phyloP scores from a whole-genome alignment of 1,140 invertebrate species.

The Drosophila auraria region DNA sequence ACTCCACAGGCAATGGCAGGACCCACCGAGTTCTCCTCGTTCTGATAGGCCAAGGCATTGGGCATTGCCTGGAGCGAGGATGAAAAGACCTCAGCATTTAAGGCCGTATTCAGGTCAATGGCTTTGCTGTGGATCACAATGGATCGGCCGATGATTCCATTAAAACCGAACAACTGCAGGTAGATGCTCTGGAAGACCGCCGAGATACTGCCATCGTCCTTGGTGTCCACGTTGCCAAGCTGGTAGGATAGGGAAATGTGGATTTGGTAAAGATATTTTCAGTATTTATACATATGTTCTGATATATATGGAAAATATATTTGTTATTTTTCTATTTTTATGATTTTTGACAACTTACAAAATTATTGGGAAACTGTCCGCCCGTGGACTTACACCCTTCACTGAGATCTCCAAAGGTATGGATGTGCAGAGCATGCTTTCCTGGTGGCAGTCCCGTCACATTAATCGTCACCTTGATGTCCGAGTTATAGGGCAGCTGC shows the following conservation, averaged over 20 bases:
- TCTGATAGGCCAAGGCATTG: slow-evolving; percentile 75
- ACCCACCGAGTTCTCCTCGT: slow-evolving; percentile 81
- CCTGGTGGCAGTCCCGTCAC: slow-evolving; percentile 87
- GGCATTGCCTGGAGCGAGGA: slow-evolving; percentile 63
- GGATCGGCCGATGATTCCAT: slow-evolving; percentile 82
- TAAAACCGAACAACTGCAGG: slow-evolving; percentile 77
- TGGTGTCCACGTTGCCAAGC: slow-evolving; percentile 82
- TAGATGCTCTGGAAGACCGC: slow-evolving; percentile 73
- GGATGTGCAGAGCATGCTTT: slow-evolving; percentile 91
- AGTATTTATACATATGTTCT: not conserved
- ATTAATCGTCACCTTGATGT: slow-evolving; percentile 86
- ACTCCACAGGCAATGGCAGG: slow-evolving; percentile 75
- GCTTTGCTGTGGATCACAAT: slow-evolving; percentile 83
- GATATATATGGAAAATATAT: no score
- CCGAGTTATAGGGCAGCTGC: slow-evolving; percentile 79
- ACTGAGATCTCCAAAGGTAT: slow-evolving; percentile 89
- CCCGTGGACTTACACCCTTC: slow-evolving; percentile 87
- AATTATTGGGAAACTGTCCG: slow-evolving; percentile 85
- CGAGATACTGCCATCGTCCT: slow-evolving; percentile 76
- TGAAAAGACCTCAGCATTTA: slow-evolving; percentile 82
- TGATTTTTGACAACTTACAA: slow-evolving; percentile 56
- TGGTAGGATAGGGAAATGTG: slow-evolving; percentile 8
- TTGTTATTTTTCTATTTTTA: no score
- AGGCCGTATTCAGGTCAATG: slow-evolving; percentile 76
- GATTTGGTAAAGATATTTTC: not conserved